These are phyloP conservation scores for Orientallactaga bullata DNA, from an alignment of 2,113 vertebrate genomes.

Conservation along the genomic window DNA sequence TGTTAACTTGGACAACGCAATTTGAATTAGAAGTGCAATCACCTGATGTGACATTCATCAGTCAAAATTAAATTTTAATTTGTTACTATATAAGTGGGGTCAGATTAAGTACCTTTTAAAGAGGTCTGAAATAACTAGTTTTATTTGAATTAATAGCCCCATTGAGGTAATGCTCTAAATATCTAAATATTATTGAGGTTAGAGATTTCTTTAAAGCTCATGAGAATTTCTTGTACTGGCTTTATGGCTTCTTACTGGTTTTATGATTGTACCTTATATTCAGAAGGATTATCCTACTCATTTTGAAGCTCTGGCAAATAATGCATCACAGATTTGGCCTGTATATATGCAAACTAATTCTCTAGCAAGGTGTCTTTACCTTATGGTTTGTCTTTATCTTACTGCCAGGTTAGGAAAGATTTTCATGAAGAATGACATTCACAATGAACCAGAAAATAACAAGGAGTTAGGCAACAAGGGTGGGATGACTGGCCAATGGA, in stretches of 20 bases:
- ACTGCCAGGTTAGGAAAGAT: background rate
- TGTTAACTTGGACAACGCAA: background rate
- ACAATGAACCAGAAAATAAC: background rate
- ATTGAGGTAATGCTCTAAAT: background rate
- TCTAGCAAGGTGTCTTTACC: conserved; percentile 39
- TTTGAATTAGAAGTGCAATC: background rate
- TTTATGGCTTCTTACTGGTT: background rate
- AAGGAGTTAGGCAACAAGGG: background rate
- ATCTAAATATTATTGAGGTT: conserved; percentile 12
- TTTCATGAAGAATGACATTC: background rate
- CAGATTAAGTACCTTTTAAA: background rate
- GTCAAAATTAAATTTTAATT: background rate
- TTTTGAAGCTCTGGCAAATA: conserved; percentile 49
- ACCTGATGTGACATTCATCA: background rate
- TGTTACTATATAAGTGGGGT: too few species aligned
- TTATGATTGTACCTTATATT: background rate
- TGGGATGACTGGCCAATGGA: background rate
- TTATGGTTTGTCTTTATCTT: background rate
- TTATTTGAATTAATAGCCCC: background rate
- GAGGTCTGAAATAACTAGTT: background rate
- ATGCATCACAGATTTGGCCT: background rate
- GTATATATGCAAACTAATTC: background rate
- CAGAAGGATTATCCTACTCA: conserved; percentile 1
- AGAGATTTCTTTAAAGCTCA: conserved; percentile 11
- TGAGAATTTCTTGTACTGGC: background rate